Base-by-base conservation (phyloP, 2,888 invertebrate species). In the Atethmia centrago region DNA sequence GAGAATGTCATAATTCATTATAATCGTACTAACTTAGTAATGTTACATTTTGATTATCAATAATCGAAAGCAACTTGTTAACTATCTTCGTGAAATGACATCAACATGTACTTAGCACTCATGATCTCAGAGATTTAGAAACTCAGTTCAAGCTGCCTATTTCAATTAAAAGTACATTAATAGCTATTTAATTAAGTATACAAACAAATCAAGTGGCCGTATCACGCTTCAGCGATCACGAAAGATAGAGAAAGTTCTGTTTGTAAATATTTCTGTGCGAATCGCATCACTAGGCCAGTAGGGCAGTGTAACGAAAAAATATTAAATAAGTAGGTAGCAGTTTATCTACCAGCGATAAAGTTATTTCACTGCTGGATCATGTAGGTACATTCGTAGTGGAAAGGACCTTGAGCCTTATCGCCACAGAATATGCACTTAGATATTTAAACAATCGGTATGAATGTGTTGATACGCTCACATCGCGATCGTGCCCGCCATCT, bases 341-440 rank as follows among this genome's bases (percentile, higher is more conserved):
- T 85, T 88, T 90, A 90, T 90, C 89, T 81, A 71, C 42, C 62
- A 45, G 68, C 84, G 91, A 90, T 90, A 91, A 88, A 88, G 84
- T 85, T 87, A 86, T 88, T 91, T 87, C 87, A 86, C 79, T 80
- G 83, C 84, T 87, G 83, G 86, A 84, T 83, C 90, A 72, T 86
- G 82, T 81, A 82, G 82, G 85, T 83, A 86, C 84, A 83, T 88
- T 85, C 85, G 85, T 92, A 92, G 92, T 93, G 88, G 86, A 90
- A 90, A 88, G 80, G 91, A 83, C 94, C 94, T 94, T 94, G 92
- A 77, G 85, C 83, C 89, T 94, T 95, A 94, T 94, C 94, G 90
- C 84, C 84, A 83, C 86, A 91, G 88, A 92, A 91, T 92, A 91
- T 94, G 90, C 91, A 92, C 84, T 88, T 86, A 90, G 91, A 92